Base-by-base conservation (phyloP, 2,888 invertebrate genomes). In the Petrophora chlorosata region DNA sequence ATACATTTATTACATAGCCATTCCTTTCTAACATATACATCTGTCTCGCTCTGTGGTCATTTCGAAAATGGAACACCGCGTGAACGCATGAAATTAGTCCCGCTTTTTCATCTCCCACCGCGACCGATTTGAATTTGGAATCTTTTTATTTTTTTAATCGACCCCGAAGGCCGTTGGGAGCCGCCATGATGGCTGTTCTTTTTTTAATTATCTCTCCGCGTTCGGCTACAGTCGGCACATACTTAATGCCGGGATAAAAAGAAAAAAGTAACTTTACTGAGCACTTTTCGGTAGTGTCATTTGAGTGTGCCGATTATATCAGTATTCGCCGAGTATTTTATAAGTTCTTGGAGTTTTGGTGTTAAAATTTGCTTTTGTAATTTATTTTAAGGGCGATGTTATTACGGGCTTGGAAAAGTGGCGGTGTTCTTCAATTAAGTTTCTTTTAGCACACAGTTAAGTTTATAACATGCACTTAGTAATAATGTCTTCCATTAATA, bases 71-170 rank as follows among this genome's bases (percentile, higher is more conserved):
- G 81, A 83, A 79, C 81, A 70, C 77, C 73, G 76, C 81, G 73
- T 81, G 83, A 82, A 79, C 77, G 83, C 84, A 83, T 79, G 83
- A 81, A 88, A 89, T 88, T 86, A 86, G 86, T 82, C 67, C 73
- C 79, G 82, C 84, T 86, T 84, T 85, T 86, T 85, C 80, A 63
- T 82, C 85, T 84, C 85, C 82, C 75, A 76, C 85, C 82, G 81
- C 74, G 79, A 39, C 40, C 44, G 55, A 83, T 87, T 87, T 85
- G 78, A 85, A 84, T 83, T 61, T 56, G 59, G 59, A 50, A 53
- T 56, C 52, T 81, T 80, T 79, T 79, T 70, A 68, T 75, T 76
- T 73, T 74, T 73, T 70, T 55, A 51, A 51, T 50, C 53, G 48
- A 55, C 46, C 52, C 49, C 56, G 47, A 58, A 58, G 69, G 81